Conservation (phyloP, 2,888 invertebrate species). For the Drosophila rubida region DNA sequence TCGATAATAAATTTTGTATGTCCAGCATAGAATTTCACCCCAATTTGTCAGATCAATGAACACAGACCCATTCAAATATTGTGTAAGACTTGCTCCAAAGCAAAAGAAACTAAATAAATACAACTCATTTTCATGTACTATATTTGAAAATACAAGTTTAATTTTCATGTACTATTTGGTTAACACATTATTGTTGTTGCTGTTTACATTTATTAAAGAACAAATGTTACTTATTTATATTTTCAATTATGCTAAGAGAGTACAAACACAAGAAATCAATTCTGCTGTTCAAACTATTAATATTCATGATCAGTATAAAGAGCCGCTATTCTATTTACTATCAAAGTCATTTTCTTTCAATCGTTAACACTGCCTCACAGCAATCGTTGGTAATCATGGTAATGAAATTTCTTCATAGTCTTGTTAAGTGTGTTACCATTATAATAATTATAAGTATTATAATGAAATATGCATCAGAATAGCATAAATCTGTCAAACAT, state of each 20-base stretch:
- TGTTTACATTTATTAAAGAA: too few relatives aligned
- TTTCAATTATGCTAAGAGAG: neutral
- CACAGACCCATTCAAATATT: too few relatives aligned
- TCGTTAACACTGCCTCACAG: neutral
- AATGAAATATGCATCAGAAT: neutral
- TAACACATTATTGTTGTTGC: too few relatives aligned
- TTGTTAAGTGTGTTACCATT: neutral
- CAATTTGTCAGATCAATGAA: too few relatives aligned
- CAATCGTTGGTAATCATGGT: conserved; percentile 2
- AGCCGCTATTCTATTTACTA: neutral
- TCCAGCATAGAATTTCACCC: neutral
- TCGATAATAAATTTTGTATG: neutral
- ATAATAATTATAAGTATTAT: neutral
- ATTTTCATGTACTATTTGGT: too few relatives aligned
- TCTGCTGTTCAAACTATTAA: neutral
- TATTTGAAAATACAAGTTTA: too few relatives aligned
- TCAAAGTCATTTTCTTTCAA: neutral
- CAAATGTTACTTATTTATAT: neutral
- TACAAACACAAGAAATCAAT: too few relatives aligned
- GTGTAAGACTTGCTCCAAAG: too few relatives aligned
- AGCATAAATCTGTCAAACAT: neutral
- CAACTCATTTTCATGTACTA: too few relatives aligned
- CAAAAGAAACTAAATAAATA: too few relatives aligned
- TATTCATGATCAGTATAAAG: neutral
- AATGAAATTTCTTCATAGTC: neutral